Evolutionary conservation across 2,888 invertebrate genomes (phyloP).

Genomic region (Sturmia bella): DNA sequence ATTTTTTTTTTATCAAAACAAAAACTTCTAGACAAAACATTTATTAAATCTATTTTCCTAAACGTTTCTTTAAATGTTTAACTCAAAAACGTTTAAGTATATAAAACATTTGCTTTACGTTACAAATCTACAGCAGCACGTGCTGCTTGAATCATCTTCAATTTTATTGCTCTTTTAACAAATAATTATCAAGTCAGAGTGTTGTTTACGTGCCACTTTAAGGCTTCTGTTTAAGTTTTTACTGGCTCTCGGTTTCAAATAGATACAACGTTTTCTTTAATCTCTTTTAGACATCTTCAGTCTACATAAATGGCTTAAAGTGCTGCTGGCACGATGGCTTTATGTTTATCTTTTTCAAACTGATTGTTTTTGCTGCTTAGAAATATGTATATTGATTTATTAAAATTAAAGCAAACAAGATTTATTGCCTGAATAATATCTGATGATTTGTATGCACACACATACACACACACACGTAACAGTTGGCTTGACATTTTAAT

Average conservation of each 20-base stretch:
- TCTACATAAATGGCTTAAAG: not conserved
- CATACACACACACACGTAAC: no score
- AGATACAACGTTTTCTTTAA: not conserved
- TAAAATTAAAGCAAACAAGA: conserved; percentile 3
- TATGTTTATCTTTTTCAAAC: not conserved
- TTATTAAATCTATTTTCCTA: no score
- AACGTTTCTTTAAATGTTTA: no score
- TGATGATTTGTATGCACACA: not conserved
- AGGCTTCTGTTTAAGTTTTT: conserved; percentile 18
- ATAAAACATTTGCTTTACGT: no score
- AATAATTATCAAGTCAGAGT: conserved; percentile 49
- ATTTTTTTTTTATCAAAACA: no score
- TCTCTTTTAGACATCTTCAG: conserved; percentile 11
- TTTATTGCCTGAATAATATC: not conserved
- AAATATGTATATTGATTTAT: not conserved
- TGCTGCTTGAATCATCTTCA: conserved; percentile 27
- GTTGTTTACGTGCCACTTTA: conserved; percentile 47
- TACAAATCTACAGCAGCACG: conserved; percentile 33
- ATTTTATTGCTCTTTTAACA: conserved; percentile 48
- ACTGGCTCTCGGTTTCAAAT: not conserved
- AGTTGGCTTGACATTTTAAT: conserved; percentile 12
- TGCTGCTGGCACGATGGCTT: not conserved
- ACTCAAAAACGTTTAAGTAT: no score
- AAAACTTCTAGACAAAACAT: no score
- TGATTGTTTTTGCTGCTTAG: not conserved